Conservation (phyloP, 2,888 invertebrate genomes). For the Willowsia nigromaculata region DNA sequence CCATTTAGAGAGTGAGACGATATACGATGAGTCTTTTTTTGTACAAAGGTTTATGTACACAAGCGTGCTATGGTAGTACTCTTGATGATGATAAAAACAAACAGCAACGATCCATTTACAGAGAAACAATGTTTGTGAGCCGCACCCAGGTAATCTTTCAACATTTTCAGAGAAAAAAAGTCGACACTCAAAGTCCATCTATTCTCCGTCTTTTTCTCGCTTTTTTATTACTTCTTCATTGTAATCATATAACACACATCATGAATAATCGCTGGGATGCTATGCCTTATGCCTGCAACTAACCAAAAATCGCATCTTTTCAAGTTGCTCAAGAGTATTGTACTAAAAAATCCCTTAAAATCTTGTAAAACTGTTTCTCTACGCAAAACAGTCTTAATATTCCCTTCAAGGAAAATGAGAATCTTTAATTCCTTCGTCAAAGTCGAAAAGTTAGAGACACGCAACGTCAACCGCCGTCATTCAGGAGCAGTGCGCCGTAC, state of each 20-base stretch:
- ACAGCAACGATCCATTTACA: constrained; percentile 60
- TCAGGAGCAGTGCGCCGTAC: constrained; percentile 7
- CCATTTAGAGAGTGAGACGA: constrained; percentile 30
- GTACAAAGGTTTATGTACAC: not conserved
- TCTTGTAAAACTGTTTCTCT: constrained; percentile 36
- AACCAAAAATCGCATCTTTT: not conserved
- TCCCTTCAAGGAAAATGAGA: not conserved
- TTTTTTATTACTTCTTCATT: constrained; percentile 38
- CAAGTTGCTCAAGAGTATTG: constrained; percentile 34
- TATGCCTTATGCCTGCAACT: not conserved
- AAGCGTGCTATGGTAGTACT: constrained; percentile 38
- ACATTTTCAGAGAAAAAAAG: constrained; percentile 63
- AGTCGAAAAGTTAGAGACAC: constrained; percentile 23
- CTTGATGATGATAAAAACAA: constrained; percentile 57
- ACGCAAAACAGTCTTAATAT: not conserved
- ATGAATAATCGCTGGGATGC: no score
- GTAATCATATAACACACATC: no score
- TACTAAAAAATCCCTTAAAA: constrained; percentile 28
- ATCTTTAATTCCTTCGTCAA: constrained; percentile 23
- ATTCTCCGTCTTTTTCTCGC: constrained; percentile 32
- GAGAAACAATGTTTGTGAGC: constrained; percentile 52
- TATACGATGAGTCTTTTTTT: not conserved
- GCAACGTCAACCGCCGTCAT: constrained; percentile 17
- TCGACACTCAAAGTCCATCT: constrained; percentile 28
- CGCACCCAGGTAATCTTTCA: constrained; percentile 67